Evolutionary conservation across 2,888 invertebrate genomes (phyloP).

Genomic region (Theretra japonica): DNA sequence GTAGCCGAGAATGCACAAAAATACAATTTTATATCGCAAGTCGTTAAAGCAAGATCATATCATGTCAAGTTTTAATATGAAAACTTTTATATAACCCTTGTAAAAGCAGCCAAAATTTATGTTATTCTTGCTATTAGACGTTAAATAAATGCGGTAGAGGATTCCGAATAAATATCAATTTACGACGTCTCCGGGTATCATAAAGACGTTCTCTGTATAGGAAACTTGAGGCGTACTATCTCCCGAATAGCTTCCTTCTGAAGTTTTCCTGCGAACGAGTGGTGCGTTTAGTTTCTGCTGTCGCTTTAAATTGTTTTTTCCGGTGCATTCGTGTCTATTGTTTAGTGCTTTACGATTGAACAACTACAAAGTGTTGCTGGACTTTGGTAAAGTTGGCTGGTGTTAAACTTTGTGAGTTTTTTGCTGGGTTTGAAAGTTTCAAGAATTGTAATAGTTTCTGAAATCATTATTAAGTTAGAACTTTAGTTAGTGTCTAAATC

Average conservation of each 20-base stretch:
- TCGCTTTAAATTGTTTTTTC: not conserved
- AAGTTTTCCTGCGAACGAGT: slow-evolving; percentile 16
- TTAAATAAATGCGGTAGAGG: slow-evolving; percentile 42
- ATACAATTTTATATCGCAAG: slow-evolving; percentile 24
- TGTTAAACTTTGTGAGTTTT: too few relatives aligned
- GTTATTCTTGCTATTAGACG: slow-evolving; percentile 32
- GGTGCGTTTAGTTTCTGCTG: not conserved
- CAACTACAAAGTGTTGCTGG: not conserved
- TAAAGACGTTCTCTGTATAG: slow-evolving; percentile 61
- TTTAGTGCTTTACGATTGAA: not conserved
- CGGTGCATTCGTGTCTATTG: not conserved
- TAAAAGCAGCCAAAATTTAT: slow-evolving; percentile 31
- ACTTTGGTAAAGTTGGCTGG: too few relatives aligned
- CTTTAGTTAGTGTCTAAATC: too few relatives aligned
- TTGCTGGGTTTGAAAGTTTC: too few relatives aligned
- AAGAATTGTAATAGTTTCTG: too few relatives aligned
- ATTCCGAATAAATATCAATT: slow-evolving; percentile 70
- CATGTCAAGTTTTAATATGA: slow-evolving; percentile 42
- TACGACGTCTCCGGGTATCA: slow-evolving; percentile 61
- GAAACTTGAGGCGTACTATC: slow-evolving; percentile 38
- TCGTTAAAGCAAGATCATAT: slow-evolving; percentile 33
- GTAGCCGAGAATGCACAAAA: slow-evolving; percentile 14
- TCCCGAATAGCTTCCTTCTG: slow-evolving; percentile 31
- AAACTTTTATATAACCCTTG: slow-evolving; percentile 41
- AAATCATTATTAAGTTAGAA: too few relatives aligned